Base-by-base conservation (phyloP, 23 tunicate genomes). In the Corella eumyota region DNA sequence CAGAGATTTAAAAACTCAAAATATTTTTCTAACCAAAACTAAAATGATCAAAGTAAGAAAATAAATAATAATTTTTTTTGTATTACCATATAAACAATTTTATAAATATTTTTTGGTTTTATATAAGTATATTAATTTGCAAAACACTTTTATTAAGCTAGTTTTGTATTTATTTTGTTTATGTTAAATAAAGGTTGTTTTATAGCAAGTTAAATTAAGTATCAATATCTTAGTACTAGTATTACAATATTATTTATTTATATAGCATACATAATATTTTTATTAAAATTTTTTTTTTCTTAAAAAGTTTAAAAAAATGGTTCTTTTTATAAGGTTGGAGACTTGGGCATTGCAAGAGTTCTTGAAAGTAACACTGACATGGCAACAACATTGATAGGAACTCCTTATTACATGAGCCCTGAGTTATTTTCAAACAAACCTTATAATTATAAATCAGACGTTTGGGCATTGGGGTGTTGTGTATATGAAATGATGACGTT, bases 401-500 rank as follows among this genome's bases (percentile, higher is more conserved):
- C 99, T 21, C 99, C 99, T 20, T 93, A 93, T 47, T 93, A 93
- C 58, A 93, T 93, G 99, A 77, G 90, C 47, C 99, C 99, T 2
- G 99, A 93, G 70, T 65, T 93, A 7, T 93, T 93, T 59, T 73
- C 90, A 28, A 93, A 84, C 74, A 64, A 68, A 28, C 99, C 99
- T 3, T 93, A 93, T 75, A 85, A 80, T 35, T 62, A 93, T 65
- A 85, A 84, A 53, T 93, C 95, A 1, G 99, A 92, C 37, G 93
- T 92, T n/a, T 92, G 98, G 98, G 86, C 98, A 1, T 58, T 93
- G 61, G 98, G 99, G 0, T 93, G 99, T 51, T 93, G 99, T 57
- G 73, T 79, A 50, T 93, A 73, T 65, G 99, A 93, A 62, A 93
- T 93, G 90, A 90, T 78, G 36, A 93, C 99, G 7, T 45, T 87